These are phyloP conservation scores for Taxidea taxus DNA, from an alignment of 2,113 vertebrate genomes.

Conservation along the genomic window DNA sequence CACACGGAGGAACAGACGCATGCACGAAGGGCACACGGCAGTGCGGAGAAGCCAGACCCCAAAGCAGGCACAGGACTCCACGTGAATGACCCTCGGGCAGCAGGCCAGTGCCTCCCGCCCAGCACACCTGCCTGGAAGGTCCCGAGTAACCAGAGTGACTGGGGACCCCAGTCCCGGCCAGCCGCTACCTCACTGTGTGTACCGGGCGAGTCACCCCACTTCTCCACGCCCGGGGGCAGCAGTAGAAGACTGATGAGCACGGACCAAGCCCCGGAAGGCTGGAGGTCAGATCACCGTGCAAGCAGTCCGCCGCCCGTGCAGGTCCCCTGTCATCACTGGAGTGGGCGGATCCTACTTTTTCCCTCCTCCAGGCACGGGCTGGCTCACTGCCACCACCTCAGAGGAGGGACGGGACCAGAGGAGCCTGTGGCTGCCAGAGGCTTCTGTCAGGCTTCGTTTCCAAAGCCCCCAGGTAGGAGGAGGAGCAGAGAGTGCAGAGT, in stretches of 20 bases:
- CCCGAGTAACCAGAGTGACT: neutral
- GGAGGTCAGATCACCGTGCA: neutral
- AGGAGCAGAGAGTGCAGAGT: neutral
- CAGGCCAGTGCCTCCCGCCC: neutral
- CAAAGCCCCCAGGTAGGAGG: neutral
- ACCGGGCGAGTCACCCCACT: neutral
- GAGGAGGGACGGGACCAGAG: neutral
- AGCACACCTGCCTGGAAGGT: fast-evolving
- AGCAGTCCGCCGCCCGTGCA: fast-evolving
- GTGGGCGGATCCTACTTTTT: neutral
- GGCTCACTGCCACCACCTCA: neutral
- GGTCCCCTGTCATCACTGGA: fast-evolving
- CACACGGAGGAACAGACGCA: neutral
- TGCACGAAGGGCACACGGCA: too few relatives aligned
- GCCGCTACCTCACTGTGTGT: neutral
- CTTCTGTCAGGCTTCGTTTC: neutral
- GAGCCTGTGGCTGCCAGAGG: neutral
- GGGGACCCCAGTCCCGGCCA: neutral
- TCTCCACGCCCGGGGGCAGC: neutral
- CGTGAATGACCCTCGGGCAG: neutral
- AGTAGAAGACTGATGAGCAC: neutral
- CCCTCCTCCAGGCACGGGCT: neutral
- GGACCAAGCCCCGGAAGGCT: too few relatives aligned
- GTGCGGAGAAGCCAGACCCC: neutral
- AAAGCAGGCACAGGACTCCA: too few relatives aligned